Conservation (phyloP, 2,113 vertebrate genomes). For the Eulemur rufifrons region DNA sequence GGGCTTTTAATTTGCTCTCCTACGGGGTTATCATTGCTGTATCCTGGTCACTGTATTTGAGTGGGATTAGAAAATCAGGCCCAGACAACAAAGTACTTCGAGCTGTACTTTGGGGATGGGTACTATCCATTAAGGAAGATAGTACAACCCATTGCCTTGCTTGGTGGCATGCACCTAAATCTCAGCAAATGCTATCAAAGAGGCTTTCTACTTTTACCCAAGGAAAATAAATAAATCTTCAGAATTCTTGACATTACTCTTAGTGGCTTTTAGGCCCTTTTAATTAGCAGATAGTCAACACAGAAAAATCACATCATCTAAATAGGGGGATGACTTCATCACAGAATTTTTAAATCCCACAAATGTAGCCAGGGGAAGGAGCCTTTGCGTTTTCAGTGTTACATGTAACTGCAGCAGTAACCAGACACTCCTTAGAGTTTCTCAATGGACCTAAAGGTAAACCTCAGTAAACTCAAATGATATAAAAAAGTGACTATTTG, state of each 20-base stretch:
- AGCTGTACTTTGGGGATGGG: slow-evolving; percentile 51
- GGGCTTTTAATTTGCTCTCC: slow-evolving; percentile 48
- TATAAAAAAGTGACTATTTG: slow-evolving; percentile 34
- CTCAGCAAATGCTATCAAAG: slow-evolving; percentile 50
- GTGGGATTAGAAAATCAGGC: slow-evolving; percentile 45
- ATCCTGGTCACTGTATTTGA: slow-evolving; percentile 47
- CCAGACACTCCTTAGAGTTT: neutral
- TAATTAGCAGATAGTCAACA: slow-evolving; percentile 23
- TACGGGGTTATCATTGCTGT: slow-evolving; percentile 10
- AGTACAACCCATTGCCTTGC: slow-evolving; percentile 22
- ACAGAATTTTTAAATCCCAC: slow-evolving; percentile 32
- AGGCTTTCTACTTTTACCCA: slow-evolving; percentile 43
- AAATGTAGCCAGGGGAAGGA: neutral
- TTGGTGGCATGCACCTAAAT: slow-evolving; percentile 53
- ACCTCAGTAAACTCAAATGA: neutral
- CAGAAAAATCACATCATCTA: slow-evolving; percentile 45
- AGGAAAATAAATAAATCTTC: slow-evolving; percentile 45
- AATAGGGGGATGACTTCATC: slow-evolving; percentile 49
- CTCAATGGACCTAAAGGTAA: slow-evolving; percentile 4
- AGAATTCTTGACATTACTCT: neutral
- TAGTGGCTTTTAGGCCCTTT: slow-evolving; percentile 32
- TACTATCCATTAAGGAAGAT: slow-evolving; percentile 50
- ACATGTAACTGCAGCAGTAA: slow-evolving; percentile 8
- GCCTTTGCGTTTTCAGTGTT: slow-evolving; percentile 3
- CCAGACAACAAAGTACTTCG: slow-evolving; percentile 52